Percentiles rank a stretch among this genome's conserved stretches.
Evolutionary conservation across 2,888 invertebrate genomes (phyloP).

Genomic region (Trichogramma dendrolimi): DNA sequence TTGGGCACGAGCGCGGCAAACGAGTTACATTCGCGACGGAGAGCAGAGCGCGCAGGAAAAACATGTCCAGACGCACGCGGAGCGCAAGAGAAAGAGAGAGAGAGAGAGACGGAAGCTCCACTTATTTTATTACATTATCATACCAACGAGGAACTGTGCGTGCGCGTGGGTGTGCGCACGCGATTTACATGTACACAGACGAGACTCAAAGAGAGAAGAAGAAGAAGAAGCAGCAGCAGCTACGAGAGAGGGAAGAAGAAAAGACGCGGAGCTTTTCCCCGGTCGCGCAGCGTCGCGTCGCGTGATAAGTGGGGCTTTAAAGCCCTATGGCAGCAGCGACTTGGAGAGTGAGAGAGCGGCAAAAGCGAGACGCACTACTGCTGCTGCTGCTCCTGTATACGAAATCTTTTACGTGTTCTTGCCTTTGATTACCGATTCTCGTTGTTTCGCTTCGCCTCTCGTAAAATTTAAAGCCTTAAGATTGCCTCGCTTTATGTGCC

Average conservation of each 20-base stretch:
- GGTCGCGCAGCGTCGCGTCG: background rate
- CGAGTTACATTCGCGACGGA: background rate
- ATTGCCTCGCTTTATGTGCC: no score
- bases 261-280: no score
- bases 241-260: no score
- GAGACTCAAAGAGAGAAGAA: no score
- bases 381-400: background rate
- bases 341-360: background rate
- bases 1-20: conserved; percentile 4
- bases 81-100: background rate
- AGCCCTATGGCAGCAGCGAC: conserved; percentile 12
- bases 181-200: no score
- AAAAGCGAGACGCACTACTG: background rate
- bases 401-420: conserved; percentile 3
- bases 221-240: no score
- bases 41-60: conserved; percentile 10
- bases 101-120: conserved; percentile 40
- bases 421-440: conserved; percentile 28
- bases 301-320: conserved; percentile 50
- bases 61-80: background rate
- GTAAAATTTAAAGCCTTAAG: conserved; percentile 24
- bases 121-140: conserved; percentile 54
- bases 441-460: conserved; percentile 25
- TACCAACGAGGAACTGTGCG: conserved; percentile 46
- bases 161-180: background rate